These are phyloP conservation scores for Xenopus laevis DNA, from an alignment of 2,113 vertebrate genomes.

Conservation along the genomic window DNA sequence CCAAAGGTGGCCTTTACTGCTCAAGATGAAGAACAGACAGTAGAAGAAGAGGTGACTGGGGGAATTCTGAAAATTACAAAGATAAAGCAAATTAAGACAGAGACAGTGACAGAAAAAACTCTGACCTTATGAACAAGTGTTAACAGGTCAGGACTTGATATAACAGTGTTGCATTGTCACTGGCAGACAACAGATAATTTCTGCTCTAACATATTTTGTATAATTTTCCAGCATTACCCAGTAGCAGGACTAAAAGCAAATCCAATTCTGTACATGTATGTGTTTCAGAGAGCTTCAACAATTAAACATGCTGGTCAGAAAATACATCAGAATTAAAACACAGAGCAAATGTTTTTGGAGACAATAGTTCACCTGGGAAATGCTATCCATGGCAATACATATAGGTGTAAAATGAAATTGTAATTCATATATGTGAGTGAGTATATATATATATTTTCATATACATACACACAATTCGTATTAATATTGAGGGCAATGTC, in stretches of 20 bases:
- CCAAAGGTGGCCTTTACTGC: constrained; percentile 66
- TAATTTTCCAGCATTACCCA: background rate
- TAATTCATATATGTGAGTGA: too few relatives aligned
- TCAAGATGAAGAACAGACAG: constrained; percentile 45
- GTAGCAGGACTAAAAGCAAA: background rate
- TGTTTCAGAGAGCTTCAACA: too few relatives aligned
- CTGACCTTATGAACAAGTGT: constrained; percentile 45
- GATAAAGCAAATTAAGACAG: constrained; percentile 54
- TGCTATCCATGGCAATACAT: too few relatives aligned
- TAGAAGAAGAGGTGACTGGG: constrained; percentile 54
- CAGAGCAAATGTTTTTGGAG: too few relatives aligned
- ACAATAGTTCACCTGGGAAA: too few relatives aligned
- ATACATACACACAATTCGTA: too few relatives aligned
- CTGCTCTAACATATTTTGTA: constrained; percentile 14
- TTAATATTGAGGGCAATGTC: too few relatives aligned
- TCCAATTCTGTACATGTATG: too few relatives aligned
- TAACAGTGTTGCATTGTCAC: background rate
- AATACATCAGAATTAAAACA: too few relatives aligned
- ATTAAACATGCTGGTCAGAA: too few relatives aligned
- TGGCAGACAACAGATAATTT: background rate
- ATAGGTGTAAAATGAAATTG: too few relatives aligned
- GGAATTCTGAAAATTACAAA: constrained; percentile 56
- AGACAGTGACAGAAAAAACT: constrained; percentile 54
- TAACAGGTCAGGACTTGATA: constrained; percentile 12
- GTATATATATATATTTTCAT: too few relatives aligned